Evolutionary conservation across 1,140 invertebrate genomes (phyloP).

Genomic region (Chlorops oryzae): DNA sequence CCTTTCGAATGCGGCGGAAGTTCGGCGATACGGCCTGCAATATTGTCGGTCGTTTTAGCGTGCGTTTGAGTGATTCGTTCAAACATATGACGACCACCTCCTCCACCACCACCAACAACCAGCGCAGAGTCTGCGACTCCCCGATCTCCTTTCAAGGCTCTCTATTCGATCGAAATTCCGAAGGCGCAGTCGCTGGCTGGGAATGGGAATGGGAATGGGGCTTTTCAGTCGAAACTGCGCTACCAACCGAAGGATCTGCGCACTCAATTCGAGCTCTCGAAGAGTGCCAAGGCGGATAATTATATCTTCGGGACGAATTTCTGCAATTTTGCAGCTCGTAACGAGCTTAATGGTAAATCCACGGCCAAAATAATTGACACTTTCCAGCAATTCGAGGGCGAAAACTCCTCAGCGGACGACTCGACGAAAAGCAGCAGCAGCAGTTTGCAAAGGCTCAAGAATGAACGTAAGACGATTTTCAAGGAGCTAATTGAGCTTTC

Average conservation of each 20-base stretch:
- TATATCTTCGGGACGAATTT: slow-evolving; percentile 36
- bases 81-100: background rate
- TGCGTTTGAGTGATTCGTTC: slow-evolving; percentile 27
- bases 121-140: slow-evolving; percentile 26
- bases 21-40: slow-evolving; percentile 33
- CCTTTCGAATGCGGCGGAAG: slow-evolving; percentile 27
- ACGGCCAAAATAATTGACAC: slow-evolving; percentile 30
- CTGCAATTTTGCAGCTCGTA: slow-evolving; percentile 30
- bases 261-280: slow-evolving; percentile 13
- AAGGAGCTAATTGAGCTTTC: slow-evolving; percentile 37
- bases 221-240: too few species aligned
- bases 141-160: slow-evolving; percentile 40
- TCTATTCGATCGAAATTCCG: slow-evolving; percentile 34
- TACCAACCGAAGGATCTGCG: slow-evolving; percentile 27
- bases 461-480: slow-evolving; percentile 34
- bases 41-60: slow-evolving; percentile 32
- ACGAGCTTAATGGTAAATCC: slow-evolving; percentile 33
- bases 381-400: slow-evolving; percentile 26
- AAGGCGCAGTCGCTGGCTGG: slow-evolving; percentile 7
- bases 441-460: slow-evolving; percentile 29
- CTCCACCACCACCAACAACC: too few species aligned
- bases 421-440: slow-evolving; percentile 7
- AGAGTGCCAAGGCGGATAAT: slow-evolving; percentile 12
- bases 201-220: too few species aligned
- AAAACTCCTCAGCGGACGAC: background rate